Evolutionary conservation across 2,113 vertebrate genomes (phyloP), one percentile per base, ranked within the genome.

Genomic region (Carassius carassius): DNA sequence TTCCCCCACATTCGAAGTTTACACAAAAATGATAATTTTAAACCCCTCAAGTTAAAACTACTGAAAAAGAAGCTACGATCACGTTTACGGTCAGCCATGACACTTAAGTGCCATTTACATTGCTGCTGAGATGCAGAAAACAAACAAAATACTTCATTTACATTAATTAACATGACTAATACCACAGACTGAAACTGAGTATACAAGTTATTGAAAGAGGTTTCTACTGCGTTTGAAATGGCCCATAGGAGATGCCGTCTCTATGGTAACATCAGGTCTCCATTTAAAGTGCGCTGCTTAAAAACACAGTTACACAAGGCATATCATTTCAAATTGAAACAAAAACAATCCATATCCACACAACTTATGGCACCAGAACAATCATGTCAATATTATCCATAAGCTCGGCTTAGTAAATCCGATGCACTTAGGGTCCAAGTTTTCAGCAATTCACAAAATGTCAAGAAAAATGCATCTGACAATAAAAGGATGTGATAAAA

Each of bases 351-450:
- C 82, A 54, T 58, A 78, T 86, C 19, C 56, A 74, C 10, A 81
- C 51, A 25, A 82, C 32, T 60, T 83, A 89, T 89, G 86, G 87
- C 87, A 89, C 83, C 77, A 78, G 84, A 87, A 77, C 77, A 21
- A 44, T 75, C 35, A 29, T 56, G 23, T 78, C 44, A 78, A 60
- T 77, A 77, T 23, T 63, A 58, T 74, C 54, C 41, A 85, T 21
- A 25, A 60, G 16, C 49, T 76, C 1, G 14, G 49, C 74, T 10
- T 54, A 19, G 25, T 32, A 17, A 60, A 76, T 32, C 49, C 8
- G 25, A 54, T 4, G 4, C 49, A 49, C 16, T 63, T 11, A 14
- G 19, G 58, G 56, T 62, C 35, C 35, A 62, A 37, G 60, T 44
- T 80, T 35, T 47, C n/a, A 35, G 47, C 49, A 12, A 21, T 56